Evolutionary conservation across 1,140 invertebrate species (phyloP).

Genomic region (Maniola jurtina): DNA sequence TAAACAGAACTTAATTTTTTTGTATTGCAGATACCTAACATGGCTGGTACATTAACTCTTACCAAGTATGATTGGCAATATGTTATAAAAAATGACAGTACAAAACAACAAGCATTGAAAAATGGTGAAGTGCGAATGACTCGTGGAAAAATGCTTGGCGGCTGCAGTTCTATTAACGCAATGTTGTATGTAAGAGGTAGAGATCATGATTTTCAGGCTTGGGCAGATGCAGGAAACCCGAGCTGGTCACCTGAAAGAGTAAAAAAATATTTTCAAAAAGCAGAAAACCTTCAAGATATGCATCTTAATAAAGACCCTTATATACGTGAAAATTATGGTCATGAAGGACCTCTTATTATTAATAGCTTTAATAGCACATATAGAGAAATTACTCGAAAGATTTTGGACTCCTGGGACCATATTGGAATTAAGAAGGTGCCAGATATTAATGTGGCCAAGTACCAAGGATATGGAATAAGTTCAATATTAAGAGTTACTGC

Average conservation of each 20-base stretch:
- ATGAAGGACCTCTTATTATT: slow-evolving; percentile 42
- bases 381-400: slow-evolving; percentile 34
- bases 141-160: slow-evolving; percentile 85
- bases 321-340: slow-evolving; percentile 42
- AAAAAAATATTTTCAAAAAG: slow-evolving; percentile 39
- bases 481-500: slow-evolving; percentile 56
- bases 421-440: slow-evolving; percentile 42
- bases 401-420: slow-evolving; percentile 63
- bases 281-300: slow-evolving; percentile 45
- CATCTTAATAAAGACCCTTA: slow-evolving; percentile 27
- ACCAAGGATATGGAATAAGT: slow-evolving; percentile 33
- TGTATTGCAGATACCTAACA: slow-evolving; percentile 27
- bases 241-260: slow-evolving; percentile 63
- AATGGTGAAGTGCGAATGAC: slow-evolving; percentile 80
- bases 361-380: slow-evolving; percentile 46
- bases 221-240: slow-evolving; percentile 81
- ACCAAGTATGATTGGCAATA: slow-evolving; percentile 83
- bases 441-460: slow-evolving; percentile 47
- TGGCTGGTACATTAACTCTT: slow-evolving; percentile 42
- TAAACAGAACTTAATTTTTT: no score
- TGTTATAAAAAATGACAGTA: slow-evolving; percentile 45
- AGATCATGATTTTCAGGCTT: slow-evolving; percentile 79
- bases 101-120: slow-evolving; percentile 59
- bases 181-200: slow-evolving; percentile 87
- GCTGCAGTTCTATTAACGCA: slow-evolving; percentile 86